Percentiles rank a stretch among this genome's conserved stretches.
phyloP scores from a whole-genome alignment of 2,888 invertebrate genomes.

The Spilarctia lutea region DNA sequence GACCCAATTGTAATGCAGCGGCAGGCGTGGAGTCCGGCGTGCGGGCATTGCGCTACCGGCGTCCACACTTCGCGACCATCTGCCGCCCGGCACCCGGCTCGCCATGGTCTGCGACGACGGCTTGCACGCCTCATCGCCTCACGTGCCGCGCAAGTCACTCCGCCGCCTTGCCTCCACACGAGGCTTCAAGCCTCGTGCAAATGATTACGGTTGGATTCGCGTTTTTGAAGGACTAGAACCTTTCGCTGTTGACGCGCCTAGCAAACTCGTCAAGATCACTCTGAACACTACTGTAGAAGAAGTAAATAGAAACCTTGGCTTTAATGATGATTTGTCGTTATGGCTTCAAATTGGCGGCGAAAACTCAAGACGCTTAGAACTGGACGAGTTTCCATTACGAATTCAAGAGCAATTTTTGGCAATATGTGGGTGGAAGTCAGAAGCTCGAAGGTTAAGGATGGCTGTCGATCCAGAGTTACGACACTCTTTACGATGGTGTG shows the following conservation, averaged over 20 bases:
- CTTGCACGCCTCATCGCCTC: slow-evolving; percentile 83
- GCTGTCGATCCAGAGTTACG: slow-evolving; percentile 89
- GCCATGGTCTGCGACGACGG: slow-evolving; percentile 83
- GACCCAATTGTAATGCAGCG: slow-evolving; percentile 83
- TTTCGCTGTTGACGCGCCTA: slow-evolving; percentile 82
- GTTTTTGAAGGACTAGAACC: slow-evolving; percentile 87
- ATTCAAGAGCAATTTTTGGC: slow-evolving; percentile 88
- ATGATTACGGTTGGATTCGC: slow-evolving; percentile 87
- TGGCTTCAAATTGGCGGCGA: slow-evolving; percentile 87
- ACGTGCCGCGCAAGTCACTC: slow-evolving; percentile 78
- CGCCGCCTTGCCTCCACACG: slow-evolving; percentile 84
- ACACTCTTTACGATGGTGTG: slow-evolving; percentile 87
- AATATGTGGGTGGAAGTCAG: slow-evolving; percentile 87
- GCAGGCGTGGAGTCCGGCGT: slow-evolving; percentile 69
- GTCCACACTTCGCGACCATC: slow-evolving; percentile 72
- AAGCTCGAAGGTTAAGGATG: slow-evolving; percentile 86
- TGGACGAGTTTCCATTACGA: slow-evolving; percentile 85
- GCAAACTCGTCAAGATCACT: slow-evolving; percentile 85
- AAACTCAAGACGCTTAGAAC: slow-evolving; percentile 83
- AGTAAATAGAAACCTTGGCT: slow-evolving; percentile 80
- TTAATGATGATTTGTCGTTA: slow-evolving; percentile 79
- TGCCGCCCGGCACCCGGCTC: slow-evolving; percentile 64
- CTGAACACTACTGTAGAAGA: slow-evolving; percentile 86
- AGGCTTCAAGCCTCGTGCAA: slow-evolving; percentile 74
- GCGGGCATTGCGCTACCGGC: slow-evolving; percentile 73